These are phyloP conservation scores for Hyperoplus immaculatus DNA, from an alignment of 2,797 vertebrate species.

Conservation along the genomic window DNA sequence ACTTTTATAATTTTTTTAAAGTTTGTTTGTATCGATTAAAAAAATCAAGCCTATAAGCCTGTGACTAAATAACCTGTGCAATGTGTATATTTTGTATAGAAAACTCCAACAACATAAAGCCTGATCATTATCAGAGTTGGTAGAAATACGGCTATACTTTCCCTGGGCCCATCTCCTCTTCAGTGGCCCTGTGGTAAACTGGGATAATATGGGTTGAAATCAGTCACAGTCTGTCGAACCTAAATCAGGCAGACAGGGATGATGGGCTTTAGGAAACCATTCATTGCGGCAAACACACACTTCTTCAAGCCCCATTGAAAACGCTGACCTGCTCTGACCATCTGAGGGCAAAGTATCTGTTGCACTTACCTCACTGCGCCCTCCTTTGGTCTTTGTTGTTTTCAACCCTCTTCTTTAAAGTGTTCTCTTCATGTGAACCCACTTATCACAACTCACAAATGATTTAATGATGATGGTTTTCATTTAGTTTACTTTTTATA, in stretches of 20 bases:
- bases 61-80: background rate
- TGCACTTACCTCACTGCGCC: slow-evolving; percentile 27
- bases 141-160: slow-evolving; percentile 29
- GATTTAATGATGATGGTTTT: background rate
- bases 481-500: background rate
- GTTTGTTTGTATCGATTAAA: slow-evolving; percentile 7
- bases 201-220: slow-evolving; percentile 71
- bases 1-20: background rate
- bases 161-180: slow-evolving; percentile 42
- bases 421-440: background rate
- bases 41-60: background rate
- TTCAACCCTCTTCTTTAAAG: background rate
- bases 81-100: slow-evolving; percentile 10
- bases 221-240: slow-evolving; percentile 73
- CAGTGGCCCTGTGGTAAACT: slow-evolving; percentile 54
- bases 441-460: background rate
- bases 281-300: slow-evolving; percentile 64
- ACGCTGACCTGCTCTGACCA: slow-evolving; percentile 48
- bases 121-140: slow-evolving; percentile 35
- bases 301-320: slow-evolving; percentile 63
- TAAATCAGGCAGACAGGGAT: slow-evolving; percentile 71
- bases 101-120: slow-evolving; percentile 7
- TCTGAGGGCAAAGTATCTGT: slow-evolving; percentile 49
- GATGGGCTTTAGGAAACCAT: slow-evolving; percentile 73
- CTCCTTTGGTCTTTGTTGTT: slow-evolving; percentile 10